Conservation (phyloP, 35 echinoderm and acorn worm species). For the Holothuria glaberrima region DNA sequence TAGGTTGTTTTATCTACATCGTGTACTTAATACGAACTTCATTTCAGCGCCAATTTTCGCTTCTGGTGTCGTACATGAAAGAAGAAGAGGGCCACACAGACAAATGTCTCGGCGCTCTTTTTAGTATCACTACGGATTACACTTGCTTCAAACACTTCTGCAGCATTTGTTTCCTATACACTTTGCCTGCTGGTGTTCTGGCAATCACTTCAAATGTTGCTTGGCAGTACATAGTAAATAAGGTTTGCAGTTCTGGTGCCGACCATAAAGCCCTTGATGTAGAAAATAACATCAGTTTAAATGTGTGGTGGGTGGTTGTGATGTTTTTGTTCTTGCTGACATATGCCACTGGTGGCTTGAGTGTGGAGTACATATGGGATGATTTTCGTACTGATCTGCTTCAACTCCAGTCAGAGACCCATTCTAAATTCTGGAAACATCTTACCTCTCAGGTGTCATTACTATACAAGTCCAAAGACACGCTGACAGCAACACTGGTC, state of each 20-base stretch:
- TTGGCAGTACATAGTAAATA: not conserved
- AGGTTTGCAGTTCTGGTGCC: not conserved
- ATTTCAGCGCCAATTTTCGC: not conserved
- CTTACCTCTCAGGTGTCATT: not conserved
- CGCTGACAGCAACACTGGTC: not conserved
- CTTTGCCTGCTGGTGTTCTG: slow-evolving; percentile 15
- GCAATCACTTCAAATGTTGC: not conserved
- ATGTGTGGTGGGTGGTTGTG: not conserved
- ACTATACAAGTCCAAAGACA: not conserved
- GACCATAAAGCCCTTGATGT: too few species aligned
- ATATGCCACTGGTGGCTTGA: not conserved
- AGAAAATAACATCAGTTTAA: not conserved
- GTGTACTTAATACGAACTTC: not conserved
- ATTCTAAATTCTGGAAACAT: not conserved
- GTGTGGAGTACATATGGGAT: not conserved
- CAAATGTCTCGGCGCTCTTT: not conserved
- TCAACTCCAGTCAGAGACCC: not conserved
- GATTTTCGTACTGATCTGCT: not conserved
- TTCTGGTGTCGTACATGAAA: slow-evolving; percentile 18
- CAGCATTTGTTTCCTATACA: not conserved
- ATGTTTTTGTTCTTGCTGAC: not conserved
- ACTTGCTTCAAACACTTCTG: slow-evolving; percentile 19
- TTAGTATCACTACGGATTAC: not conserved
- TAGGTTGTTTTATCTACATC: slow-evolving; percentile 2
- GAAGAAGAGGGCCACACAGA: not conserved